Conservation (phyloP, 2,888 invertebrate species). For the Laspeyria flexula region DNA sequence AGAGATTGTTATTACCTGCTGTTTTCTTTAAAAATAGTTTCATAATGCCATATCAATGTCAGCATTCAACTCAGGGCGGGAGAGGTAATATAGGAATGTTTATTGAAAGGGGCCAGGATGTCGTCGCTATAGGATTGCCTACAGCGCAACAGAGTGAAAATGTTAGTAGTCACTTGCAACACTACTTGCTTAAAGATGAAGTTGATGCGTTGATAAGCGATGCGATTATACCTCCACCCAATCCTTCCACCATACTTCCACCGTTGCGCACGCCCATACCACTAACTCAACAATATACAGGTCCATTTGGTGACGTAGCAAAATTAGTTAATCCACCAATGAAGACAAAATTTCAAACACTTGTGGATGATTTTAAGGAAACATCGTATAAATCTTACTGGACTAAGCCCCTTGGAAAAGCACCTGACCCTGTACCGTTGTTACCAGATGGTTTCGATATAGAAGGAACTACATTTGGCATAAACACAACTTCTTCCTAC, state of each 20-base stretch:
- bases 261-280: conserved; percentile 63
- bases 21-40: background rate
- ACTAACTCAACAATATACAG: conserved; percentile 61
- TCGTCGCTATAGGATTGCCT: conserved; percentile 74
- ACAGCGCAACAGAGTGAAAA: conserved; percentile 62
- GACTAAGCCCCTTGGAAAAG: conserved; percentile 63
- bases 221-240: conserved; percentile 62
- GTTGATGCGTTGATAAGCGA: conserved; percentile 70
- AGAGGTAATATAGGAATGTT: conserved; percentile 74
- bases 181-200: conserved; percentile 72
- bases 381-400: conserved; percentile 72
- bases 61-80: conserved; percentile 66
- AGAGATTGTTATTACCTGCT: too few species aligned
- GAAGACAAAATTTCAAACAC: conserved; percentile 67
- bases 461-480: conserved; percentile 66
- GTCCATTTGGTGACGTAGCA: conserved; percentile 54
- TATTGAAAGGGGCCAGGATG: conserved; percentile 65
- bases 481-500: conserved; percentile 55
- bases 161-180: conserved; percentile 59
- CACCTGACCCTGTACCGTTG: conserved; percentile 68
- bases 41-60: conserved; percentile 66
- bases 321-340: conserved; percentile 61
- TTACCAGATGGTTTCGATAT: conserved; percentile 70
- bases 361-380: conserved; percentile 70
- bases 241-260: conserved; percentile 61